Base-by-base conservation (phyloP, 2,888 invertebrate species). In the Pelosia muscerda region DNA sequence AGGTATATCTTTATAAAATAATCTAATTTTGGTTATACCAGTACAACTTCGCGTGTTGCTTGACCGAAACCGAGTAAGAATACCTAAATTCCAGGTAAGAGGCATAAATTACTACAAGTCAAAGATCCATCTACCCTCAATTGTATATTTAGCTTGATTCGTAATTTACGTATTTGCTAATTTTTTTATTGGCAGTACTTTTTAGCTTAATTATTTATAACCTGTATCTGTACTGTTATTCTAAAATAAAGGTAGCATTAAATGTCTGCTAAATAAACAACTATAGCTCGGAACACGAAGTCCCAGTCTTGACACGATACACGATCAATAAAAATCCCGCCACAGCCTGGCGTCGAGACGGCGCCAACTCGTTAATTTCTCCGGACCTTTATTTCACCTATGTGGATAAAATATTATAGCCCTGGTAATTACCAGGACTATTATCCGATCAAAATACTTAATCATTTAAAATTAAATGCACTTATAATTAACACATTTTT, bases 41-140 rank as follows among this genome's bases (percentile, higher is more conserved):
- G 85, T 88, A 86, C 81, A 84, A 88, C 87, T 88, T 85, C 81
- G 84, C 89, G 84, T 84, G 78, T 73, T 81, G 84, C 79, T 84
- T 81, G 83, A 82, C 86, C 84, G 81, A 84, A 84, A 87, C 84
- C 85, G 81, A 88, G 83, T 90, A 82, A 74, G 71, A 73, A 61
- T 65, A 28, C 34, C 13, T 62, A 54, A 26, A 28, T n/a, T 23
- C 1, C 42, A 25, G n/a, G 49, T 49, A 34, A 8, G 19, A 42
- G n/a, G 22, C 13, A 56, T 26, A 42, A 42, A 11, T 22, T 31
- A 68, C 62, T 3, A 49, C 15, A 56, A 56, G 60, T 13, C 23
- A 49, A 72, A 66, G 23, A 61, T 38, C 9, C 23, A 59, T 59
- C 23, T 58, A 59, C 34, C 59, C 13, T 28, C 8, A 34, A 15